Evolutionary conservation across 2,888 invertebrate genomes (phyloP).

Genomic region (Lordiphosa andalusiaca): DNA sequence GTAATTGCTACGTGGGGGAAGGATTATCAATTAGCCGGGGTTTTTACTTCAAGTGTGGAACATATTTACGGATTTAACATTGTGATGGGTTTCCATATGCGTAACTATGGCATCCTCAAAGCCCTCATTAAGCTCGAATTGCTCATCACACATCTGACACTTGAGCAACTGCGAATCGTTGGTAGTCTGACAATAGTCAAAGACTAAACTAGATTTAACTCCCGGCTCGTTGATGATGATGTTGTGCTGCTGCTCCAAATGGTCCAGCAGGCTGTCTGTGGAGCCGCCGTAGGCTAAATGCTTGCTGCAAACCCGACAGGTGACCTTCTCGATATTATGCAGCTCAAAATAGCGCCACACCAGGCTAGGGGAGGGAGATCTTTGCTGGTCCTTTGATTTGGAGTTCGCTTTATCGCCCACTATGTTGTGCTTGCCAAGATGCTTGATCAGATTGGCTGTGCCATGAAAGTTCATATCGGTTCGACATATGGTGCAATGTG

Average conservation of each 20-base stretch:
- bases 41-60: too few relatives aligned
- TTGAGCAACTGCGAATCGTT: conserved; percentile 28
- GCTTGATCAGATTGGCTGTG: conserved; percentile 73
- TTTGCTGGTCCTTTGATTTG: background rate
- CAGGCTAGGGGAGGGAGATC: too few relatives aligned
- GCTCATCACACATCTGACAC: conserved; percentile 63
- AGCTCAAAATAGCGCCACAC: too few relatives aligned
- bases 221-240: background rate
- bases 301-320: too few relatives aligned
- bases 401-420: conserved; percentile 23
- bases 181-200: conserved; percentile 34
- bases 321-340: too few relatives aligned
- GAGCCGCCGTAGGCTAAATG: too few relatives aligned
- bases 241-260: too few relatives aligned
- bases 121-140: conserved; percentile 40
- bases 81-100: background rate
- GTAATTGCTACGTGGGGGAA: too few relatives aligned
- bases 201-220: background rate
- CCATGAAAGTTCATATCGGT: conserved; percentile 72
- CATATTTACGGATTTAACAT: too few relatives aligned
- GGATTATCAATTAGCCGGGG: too few relatives aligned
- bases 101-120: background rate
- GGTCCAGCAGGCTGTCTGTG: too few relatives aligned
- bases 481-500: conserved; percentile 63
- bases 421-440: conserved; percentile 65